phyloP scores from a whole-genome alignment of 1,140 invertebrate species.

The Drosophila mayri region DNA sequence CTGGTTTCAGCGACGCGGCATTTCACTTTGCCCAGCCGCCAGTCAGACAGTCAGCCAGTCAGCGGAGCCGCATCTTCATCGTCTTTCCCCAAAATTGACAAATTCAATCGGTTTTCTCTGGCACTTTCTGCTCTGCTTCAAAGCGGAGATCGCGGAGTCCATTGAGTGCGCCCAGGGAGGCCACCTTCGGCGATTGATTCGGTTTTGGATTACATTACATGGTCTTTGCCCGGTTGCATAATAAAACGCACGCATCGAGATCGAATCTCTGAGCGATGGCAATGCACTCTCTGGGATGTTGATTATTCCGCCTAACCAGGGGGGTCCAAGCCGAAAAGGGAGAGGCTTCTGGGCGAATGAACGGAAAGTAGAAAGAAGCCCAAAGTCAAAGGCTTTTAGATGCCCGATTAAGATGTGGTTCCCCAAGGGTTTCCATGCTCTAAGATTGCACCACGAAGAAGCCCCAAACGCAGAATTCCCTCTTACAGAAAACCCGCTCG shows the following conservation, averaged over 20 bases:
- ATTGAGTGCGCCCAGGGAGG: not conserved
- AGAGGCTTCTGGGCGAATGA: not conserved
- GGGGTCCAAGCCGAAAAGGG: not conserved
- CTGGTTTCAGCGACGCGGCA: conserved; percentile 25
- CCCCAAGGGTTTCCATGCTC: too few species aligned
- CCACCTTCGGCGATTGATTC: conserved; percentile 39
- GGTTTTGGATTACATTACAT: conserved; percentile 55
- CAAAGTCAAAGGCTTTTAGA: too few species aligned
- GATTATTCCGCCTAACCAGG: not conserved
- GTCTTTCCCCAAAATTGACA: conserved; percentile 38
- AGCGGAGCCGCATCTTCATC: not conserved
- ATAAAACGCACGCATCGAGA: conserved; percentile 26
- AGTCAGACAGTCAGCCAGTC: not conserved
- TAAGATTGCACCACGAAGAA: not conserved
- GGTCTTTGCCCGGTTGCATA: conserved; percentile 54
- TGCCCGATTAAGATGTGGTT: not conserved
- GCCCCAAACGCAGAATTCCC: not conserved
- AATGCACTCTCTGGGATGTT: conserved; percentile 28
- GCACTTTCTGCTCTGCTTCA: conserved; percentile 34
- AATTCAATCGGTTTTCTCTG: conserved; percentile 34
- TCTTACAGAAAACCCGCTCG: conserved; percentile 1
- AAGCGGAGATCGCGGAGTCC: not conserved
- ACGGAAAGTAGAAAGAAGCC: not conserved
- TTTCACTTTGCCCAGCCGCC: conserved; percentile 38
- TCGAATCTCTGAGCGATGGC: conserved; percentile 19